Percentiles rank a stretch among this genome's conserved stretches.
phyloP scores from a whole-genome alignment of 1,140 invertebrate species.

The Aphaenogaster rudis region DNA sequence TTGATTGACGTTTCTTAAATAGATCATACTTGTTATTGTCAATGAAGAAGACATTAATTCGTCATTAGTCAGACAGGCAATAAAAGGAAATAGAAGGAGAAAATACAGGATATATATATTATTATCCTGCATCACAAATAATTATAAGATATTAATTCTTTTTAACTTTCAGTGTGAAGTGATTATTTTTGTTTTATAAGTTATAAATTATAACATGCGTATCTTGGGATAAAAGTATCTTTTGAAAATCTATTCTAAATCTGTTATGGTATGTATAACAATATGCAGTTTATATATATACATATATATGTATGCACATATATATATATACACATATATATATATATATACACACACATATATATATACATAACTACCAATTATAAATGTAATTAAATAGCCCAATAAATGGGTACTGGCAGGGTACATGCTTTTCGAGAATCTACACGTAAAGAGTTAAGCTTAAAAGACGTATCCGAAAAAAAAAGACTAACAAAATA shows the following conservation, averaged over 20 bases:
- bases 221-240: conserved; percentile 15
- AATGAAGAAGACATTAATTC: conserved; percentile 64
- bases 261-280: background rate
- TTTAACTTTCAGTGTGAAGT: conserved; percentile 49
- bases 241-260: conserved; percentile 54
- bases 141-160: conserved; percentile 36
- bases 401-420: conserved; percentile 41
- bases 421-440: conserved; percentile 66
- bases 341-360: background rate
- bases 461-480: conserved; percentile 35
- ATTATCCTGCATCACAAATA: conserved; percentile 78
- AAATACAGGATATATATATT: conserved; percentile 66
- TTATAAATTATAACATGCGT: conserved; percentile 29
- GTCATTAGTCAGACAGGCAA: conserved; percentile 50
- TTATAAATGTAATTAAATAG: conserved; percentile 7
- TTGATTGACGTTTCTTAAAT: conserved; percentile 22
- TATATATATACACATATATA: background rate
- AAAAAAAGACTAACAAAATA: conserved; percentile 41
- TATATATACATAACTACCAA: background rate
- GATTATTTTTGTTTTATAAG: conserved; percentile 30
- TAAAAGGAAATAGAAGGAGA: conserved; percentile 68
- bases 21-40: conserved; percentile 15
- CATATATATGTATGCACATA: background rate
- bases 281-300: background rate
- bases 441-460: conserved; percentile 60